Percentiles rank a stretch among this genome's conserved stretches.
Conservation (phyloP, 2,888 invertebrate genomes). For the Actias luna region DNA sequence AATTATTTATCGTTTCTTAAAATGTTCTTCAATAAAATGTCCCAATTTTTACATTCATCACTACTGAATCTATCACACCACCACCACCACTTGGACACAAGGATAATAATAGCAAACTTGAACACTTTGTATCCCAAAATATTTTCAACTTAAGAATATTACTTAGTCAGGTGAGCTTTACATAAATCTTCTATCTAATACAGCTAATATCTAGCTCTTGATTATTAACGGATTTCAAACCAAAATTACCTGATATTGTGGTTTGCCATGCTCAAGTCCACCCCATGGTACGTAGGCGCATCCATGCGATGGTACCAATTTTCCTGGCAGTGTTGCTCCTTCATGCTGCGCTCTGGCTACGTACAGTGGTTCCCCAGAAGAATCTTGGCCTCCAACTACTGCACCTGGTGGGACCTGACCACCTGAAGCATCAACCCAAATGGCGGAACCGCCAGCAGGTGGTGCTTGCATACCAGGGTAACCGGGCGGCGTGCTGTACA, state of each 20-base stretch:
- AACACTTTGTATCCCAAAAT: too few relatives aligned
- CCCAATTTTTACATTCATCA: too few relatives aligned
- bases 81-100: too few relatives aligned
- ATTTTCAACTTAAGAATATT: background rate
- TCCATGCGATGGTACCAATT: slow-evolving; percentile 88
- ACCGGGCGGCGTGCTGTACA: slow-evolving; percentile 61
- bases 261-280: slow-evolving; percentile 88
- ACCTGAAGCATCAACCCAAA: slow-evolving; percentile 82
- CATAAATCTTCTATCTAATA: background rate
- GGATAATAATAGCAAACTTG: too few relatives aligned
- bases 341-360: slow-evolving; percentile 89
- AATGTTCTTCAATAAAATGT: too few relatives aligned
- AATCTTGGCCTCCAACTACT: slow-evolving; percentile 84
- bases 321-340: slow-evolving; percentile 91
- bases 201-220: background rate
- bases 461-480: slow-evolving; percentile 51
- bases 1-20: too few relatives aligned
- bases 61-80: too few relatives aligned
- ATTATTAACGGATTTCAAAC: background rate
- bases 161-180: background rate
- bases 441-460: slow-evolving; percentile 52
- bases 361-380: slow-evolving; percentile 82
- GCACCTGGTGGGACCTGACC: slow-evolving; percentile 88
- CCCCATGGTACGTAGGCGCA: slow-evolving; percentile 92
- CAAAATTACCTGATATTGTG: slow-evolving; percentile 85